A percentile compares a stretch with the other conserved stretches of the same genome.
phyloP scores from a whole-genome alignment of 2,113 vertebrate species.

The Gymnorhina tibicen region DNA sequence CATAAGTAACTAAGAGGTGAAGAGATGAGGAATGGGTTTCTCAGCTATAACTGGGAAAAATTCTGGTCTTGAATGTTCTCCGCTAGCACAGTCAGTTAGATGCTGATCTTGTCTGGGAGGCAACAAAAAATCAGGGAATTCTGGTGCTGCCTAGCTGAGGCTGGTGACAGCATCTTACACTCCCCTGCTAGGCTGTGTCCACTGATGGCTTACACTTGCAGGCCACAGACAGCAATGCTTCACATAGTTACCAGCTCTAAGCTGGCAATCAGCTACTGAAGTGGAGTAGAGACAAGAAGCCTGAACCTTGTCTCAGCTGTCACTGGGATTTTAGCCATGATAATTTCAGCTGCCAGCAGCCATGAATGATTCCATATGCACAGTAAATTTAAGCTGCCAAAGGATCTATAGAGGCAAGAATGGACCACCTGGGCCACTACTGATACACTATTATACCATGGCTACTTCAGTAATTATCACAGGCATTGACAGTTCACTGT shows the following conservation, averaged over 20 bases:
- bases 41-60: background rate
- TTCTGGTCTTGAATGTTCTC: background rate
- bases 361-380: slow-evolving; percentile 5
- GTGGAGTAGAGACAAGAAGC: background rate
- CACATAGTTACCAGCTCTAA: background rate
- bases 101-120: background rate
- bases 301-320: slow-evolving; percentile 17
- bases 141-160: background rate
- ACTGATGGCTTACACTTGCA: background rate
- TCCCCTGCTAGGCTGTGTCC: background rate
- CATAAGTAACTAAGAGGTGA: background rate
- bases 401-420: background rate
- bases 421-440: background rate
- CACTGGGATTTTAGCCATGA: slow-evolving; percentile 23
- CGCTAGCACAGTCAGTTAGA: background rate
- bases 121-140: background rate
- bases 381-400: background rate
- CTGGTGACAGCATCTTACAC: background rate
- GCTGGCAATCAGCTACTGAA: background rate
- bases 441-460: background rate
- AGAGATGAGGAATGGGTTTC: background rate
- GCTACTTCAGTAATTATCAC: background rate
- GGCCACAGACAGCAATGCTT: background rate
- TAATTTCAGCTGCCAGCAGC: background rate
- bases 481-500: background rate